phyloP scores from a whole-genome alignment of 2,113 vertebrate genomes.

The Austrofundulus limnaeus region DNA sequence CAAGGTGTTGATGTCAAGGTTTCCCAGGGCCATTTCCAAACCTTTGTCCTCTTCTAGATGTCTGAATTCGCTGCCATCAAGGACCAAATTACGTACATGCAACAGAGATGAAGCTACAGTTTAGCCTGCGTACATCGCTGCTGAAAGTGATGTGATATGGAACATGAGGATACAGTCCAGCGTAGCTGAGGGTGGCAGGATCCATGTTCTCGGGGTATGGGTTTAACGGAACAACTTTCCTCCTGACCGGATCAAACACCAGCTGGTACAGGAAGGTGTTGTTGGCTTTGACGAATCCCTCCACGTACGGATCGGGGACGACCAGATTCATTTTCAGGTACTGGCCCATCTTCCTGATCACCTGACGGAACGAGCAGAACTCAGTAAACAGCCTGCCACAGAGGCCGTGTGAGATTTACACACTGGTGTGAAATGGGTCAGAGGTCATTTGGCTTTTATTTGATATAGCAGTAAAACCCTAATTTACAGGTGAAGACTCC shows the following conservation, averaged over 20 bases:
- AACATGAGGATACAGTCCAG: constrained; percentile 91
- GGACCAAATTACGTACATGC: constrained; percentile 39
- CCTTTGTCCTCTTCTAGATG: constrained; percentile 85
- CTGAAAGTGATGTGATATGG: neutral
- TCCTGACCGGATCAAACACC: constrained; percentile 89
- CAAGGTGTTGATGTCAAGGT: constrained; percentile 88
- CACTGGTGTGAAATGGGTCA: neutral
- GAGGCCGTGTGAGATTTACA: too few relatives aligned
- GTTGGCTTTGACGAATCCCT: constrained; percentile 90
- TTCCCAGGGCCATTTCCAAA: constrained; percentile 93
- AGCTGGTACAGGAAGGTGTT: constrained; percentile 98
- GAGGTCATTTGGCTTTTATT: neutral
- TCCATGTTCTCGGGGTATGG: constrained; percentile 84
- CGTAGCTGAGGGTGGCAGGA: constrained; percentile 84
- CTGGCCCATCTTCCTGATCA: constrained; percentile 96
- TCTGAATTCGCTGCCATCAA: constrained; percentile 79
- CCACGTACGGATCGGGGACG: constrained; percentile 88
- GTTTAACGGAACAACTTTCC: constrained; percentile 90
- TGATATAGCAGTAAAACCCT: too few relatives aligned
- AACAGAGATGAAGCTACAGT: neutral
- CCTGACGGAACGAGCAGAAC: constrained; percentile 69
- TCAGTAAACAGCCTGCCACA: neutral
- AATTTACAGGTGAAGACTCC: too few relatives aligned
- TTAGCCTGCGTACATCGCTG: neutral
- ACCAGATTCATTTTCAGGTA: constrained; percentile 92